Percentiles rank a stretch among this genome's conserved stretches.
Evolutionary conservation across 2,113 vertebrate genomes (phyloP).

Genomic region (Campylorhamphus procurvoides): DNA sequence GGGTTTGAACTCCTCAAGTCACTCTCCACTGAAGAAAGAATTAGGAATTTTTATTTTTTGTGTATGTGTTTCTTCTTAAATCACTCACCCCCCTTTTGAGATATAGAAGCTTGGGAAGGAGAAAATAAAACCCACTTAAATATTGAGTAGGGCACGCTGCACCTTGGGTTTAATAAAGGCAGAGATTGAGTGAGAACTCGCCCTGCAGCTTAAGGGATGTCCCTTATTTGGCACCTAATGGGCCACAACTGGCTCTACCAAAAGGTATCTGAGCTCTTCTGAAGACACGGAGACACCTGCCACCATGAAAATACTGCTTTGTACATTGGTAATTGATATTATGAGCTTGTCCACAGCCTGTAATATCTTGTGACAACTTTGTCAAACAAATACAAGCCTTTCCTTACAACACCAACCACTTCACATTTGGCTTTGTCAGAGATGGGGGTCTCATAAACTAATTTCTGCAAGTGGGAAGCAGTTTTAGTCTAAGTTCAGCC

Average conservation of each 20-base stretch:
- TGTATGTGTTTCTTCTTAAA: neutral
- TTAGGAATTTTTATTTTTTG: neutral
- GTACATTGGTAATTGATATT: neutral
- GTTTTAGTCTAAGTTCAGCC: neutral
- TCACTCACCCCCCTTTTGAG: neutral
- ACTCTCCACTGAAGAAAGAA: neutral
- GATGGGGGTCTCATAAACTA: neutral
- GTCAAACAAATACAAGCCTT: neutral
- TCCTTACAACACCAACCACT: neutral
- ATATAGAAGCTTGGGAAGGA: neutral
- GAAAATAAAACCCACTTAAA: neutral
- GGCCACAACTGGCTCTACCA: neutral
- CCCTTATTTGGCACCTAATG: neutral
- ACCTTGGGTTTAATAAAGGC: neutral
- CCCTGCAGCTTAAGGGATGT: neutral
- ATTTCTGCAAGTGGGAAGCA: neutral
- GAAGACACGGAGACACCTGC: neutral
- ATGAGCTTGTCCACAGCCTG: neutral
- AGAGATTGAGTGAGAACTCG: neutral
- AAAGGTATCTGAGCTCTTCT: neutral
- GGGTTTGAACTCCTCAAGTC: neutral
- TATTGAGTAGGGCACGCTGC: accelerated
- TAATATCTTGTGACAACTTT: neutral
- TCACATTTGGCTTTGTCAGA: accelerated
- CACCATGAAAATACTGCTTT: neutral